A percentile compares a stretch with the other conserved stretches of the same genome.
Conservation (phyloP, 2,113 vertebrate species). For the Grus americana region DNA sequence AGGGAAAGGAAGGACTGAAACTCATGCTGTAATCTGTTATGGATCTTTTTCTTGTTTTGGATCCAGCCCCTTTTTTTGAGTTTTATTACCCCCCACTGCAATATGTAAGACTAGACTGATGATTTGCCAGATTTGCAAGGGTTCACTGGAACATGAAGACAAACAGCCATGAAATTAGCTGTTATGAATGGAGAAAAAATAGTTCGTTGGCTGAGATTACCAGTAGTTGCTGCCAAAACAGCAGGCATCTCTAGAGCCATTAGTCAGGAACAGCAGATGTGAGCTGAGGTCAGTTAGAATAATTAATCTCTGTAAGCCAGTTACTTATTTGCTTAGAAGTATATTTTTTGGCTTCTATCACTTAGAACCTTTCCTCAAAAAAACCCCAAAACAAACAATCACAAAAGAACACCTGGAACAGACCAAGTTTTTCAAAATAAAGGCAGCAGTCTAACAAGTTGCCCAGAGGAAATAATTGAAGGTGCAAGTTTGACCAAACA, state of each 20-base stretch:
- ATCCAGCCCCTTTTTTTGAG: background rate
- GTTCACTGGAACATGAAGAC: background rate
- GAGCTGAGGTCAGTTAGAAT: background rate
- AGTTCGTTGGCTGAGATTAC: constrained; percentile 6
- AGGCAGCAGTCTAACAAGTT: background rate
- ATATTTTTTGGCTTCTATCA: background rate
- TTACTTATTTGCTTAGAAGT: constrained; percentile 15
- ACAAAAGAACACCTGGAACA: background rate
- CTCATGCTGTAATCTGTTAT: background rate
- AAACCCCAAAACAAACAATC: background rate
- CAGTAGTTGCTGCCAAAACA: constrained; percentile 38
- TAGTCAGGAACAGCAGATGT: constrained; percentile 20
- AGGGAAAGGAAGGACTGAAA: background rate
- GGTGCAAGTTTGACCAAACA: background rate
- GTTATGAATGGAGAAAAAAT: constrained; percentile 21
- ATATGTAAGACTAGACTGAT: background rate
- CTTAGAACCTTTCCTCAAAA: background rate
- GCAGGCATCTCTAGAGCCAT: constrained; percentile 6
- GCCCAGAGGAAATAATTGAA: background rate
- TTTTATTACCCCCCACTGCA: background rate
- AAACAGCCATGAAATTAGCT: constrained; percentile 41
- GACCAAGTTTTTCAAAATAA: background rate
- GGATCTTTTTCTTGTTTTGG: background rate
- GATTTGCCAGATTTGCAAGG: background rate
- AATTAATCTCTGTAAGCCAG: constrained; percentile 2